phyloP scores from a whole-genome alignment of 2,797 vertebrate species.

The Hoplostethus mediterraneus region DNA sequence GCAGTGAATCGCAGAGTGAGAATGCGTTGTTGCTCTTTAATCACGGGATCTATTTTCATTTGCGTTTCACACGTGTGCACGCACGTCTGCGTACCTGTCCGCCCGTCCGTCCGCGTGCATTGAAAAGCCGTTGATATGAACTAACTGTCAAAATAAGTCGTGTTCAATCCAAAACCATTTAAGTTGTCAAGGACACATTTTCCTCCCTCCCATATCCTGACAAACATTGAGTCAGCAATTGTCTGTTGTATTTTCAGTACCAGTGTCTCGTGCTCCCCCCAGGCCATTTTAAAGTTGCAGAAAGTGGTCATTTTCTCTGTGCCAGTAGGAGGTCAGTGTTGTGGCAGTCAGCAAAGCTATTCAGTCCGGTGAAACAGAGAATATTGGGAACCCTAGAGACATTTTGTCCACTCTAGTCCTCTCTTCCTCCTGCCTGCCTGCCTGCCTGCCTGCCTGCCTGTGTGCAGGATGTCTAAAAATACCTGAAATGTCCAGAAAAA shows the following conservation, averaged over 20 bases:
- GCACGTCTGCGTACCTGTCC: constrained; percentile 30
- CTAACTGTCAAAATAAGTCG: constrained; percentile 77
- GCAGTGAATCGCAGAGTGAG: constrained; percentile 30
- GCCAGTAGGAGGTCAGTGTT: constrained; percentile 76
- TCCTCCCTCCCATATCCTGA: constrained; percentile 74
- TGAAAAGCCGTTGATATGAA: constrained; percentile 73
- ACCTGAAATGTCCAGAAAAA: constrained; percentile 29
- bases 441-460: constrained; percentile 33
- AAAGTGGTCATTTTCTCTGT: constrained; percentile 80
- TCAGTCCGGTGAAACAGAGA: constrained; percentile 66
- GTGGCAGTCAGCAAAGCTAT: constrained; percentile 71
- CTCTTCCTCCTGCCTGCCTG: constrained; percentile 32
- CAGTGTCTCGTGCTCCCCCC: constrained; percentile 60
- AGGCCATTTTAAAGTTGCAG: constrained; percentile 75
- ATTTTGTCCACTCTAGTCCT: constrained; percentile 58
- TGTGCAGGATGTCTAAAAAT: constrained; percentile 13
- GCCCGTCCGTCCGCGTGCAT: constrained; percentile 8
- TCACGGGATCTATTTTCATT: constrained; percentile 4
- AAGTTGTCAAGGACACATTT: constrained; percentile 81
- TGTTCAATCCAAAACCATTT: constrained; percentile 79
- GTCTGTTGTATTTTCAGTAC: constrained; percentile 74
- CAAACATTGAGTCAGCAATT: constrained; percentile 80
- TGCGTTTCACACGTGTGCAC: constrained; percentile 11
- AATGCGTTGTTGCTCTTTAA: constrained; percentile 50
- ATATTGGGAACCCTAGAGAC: constrained; percentile 69